A percentile compares a stretch with the other conserved stretches of the same genome.
These are phyloP conservation scores for Nudaria mundana DNA, from an alignment of 2,888 invertebrate species.

Conservation along the genomic window DNA sequence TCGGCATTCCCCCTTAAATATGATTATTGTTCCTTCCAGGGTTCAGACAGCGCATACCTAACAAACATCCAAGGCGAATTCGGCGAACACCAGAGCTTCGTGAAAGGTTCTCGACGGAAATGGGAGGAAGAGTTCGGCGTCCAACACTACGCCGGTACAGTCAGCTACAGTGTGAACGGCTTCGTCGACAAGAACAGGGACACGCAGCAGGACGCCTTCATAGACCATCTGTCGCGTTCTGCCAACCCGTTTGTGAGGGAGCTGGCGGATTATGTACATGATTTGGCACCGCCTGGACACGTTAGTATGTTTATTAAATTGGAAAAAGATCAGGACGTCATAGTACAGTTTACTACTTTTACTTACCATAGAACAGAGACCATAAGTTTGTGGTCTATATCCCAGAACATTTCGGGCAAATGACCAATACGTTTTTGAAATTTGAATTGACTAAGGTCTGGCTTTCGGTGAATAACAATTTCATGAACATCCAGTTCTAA, in stretches of 20 bases:
- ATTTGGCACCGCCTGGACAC: slow-evolving; percentile 83
- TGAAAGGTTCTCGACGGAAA: slow-evolving; percentile 91
- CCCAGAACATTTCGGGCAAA: no score
- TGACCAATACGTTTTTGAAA: no score
- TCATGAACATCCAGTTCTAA: no score
- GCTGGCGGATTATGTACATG: slow-evolving; percentile 80
- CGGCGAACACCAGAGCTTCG: slow-evolving; percentile 90
- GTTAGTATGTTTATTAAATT: no score
- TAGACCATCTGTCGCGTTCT: slow-evolving; percentile 93
- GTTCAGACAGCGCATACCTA: slow-evolving; percentile 93
- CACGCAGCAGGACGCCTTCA: slow-evolving; percentile 95
- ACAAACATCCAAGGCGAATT: slow-evolving; percentile 94
- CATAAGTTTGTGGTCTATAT: no score
- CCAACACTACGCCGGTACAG: slow-evolving; percentile 93
- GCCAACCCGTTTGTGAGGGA: slow-evolving; percentile 92
- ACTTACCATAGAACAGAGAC: no score
- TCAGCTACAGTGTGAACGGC: slow-evolving; percentile 90
- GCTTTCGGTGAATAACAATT: no score
- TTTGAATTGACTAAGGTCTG: no score
- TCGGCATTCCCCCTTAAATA: no score
- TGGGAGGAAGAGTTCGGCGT: slow-evolving; percentile 96
- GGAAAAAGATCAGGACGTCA: no score
- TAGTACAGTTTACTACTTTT: no score
- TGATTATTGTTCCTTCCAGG: slow-evolving; percentile 60
- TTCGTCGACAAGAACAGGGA: slow-evolving; percentile 96